phyloP scores from a whole-genome alignment of 1,140 invertebrate genomes.

The Lerema accius region DNA sequence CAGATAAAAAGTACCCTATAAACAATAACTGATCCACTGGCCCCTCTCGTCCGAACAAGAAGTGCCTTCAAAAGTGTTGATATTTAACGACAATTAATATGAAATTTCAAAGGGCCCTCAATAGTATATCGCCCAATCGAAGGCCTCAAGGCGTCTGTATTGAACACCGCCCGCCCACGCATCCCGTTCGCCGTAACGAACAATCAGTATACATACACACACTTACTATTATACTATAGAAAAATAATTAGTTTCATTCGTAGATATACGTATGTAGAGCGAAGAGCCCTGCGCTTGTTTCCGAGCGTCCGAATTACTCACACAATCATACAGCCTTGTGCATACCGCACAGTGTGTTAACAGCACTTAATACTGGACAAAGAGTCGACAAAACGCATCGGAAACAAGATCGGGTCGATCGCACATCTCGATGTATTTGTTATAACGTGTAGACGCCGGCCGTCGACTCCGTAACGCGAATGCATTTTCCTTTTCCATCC shows the following conservation, averaged over 20 bases:
- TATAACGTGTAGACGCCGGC: conserved; percentile 77
- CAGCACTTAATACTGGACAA: neutral
- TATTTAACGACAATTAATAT: conserved; percentile 90
- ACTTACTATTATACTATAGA: conserved; percentile 82
- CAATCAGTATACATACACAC: conserved; percentile 77
- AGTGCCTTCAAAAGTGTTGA: conserved; percentile 93
- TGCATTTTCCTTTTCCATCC: conserved; percentile 72
- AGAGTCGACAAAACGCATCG: neutral
- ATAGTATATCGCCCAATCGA: conserved; percentile 89
- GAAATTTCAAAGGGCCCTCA: conserved; percentile 91
- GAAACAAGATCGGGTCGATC: conserved; percentile 44
- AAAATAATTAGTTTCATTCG: conserved; percentile 82
- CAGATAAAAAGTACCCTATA: conserved; percentile 46
- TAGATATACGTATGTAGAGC: conserved; percentile 80
- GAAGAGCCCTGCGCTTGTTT: conserved; percentile 46
- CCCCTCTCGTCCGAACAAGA: conserved; percentile 94
- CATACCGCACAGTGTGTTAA: neutral
- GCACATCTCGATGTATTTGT: conserved; percentile 79
- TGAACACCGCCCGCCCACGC: conserved; percentile 49
- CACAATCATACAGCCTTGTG: neutral
- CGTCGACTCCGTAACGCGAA: conserved; percentile 63
- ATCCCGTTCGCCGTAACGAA: conserved; percentile 66
- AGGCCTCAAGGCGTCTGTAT: conserved; percentile 79
- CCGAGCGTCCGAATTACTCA: conserved; percentile 27
- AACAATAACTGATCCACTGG: conserved; percentile 87